These are phyloP conservation scores for Heterodera filipjevi DNA, from an alignment of 2,888 invertebrate species.

Conservation along the genomic window DNA sequence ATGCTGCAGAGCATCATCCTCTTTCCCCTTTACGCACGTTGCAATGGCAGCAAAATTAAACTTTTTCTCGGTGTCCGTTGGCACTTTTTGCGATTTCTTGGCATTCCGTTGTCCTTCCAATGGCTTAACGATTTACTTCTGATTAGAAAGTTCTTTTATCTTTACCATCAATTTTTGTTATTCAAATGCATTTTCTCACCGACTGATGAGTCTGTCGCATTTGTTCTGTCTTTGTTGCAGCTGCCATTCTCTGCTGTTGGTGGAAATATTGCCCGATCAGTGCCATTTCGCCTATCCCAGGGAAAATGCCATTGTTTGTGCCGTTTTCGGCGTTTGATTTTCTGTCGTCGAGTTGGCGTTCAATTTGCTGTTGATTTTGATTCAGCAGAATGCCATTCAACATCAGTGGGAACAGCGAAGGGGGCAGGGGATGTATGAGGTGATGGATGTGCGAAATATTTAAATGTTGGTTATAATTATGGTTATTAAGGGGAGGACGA, in stretches of 20 bases:
- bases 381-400: neutral
- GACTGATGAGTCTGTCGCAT: neutral
- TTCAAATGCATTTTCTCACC: neutral
- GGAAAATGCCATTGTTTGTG: neutral
- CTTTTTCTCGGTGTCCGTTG: conserved; percentile 21
- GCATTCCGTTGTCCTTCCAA: neutral
- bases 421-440: neutral
- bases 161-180: neutral
- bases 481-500: neutral
- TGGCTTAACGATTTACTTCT: neutral
- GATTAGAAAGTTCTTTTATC: no score
- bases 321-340: neutral
- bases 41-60: conserved; percentile 43
- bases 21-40: conserved; percentile 28
- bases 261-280: neutral
- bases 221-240: neutral
- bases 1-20: neutral
- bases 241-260: neutral
- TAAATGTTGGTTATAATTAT: neutral
- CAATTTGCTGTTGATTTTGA: neutral
- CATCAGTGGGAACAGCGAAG: neutral
- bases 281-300: neutral
- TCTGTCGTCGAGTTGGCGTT: neutral
- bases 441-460: neutral
- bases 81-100: neutral